A percentile compares a stretch with the other conserved stretches of the same genome.
Evolutionary conservation across 2,888 invertebrate genomes (phyloP).

Genomic region (Tinea pellionella): DNA sequence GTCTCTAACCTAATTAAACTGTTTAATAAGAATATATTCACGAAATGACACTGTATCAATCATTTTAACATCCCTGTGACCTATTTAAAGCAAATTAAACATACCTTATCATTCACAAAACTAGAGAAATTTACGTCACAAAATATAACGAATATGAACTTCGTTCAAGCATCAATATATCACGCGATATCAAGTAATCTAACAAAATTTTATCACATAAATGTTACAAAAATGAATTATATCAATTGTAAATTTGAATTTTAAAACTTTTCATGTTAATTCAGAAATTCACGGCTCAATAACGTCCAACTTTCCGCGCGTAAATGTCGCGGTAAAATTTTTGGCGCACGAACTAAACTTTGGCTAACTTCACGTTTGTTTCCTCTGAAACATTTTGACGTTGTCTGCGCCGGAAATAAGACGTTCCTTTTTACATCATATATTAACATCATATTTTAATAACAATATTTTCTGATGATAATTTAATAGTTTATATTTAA

Average conservation of each 20-base stretch:
- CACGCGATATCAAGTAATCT: neutral
- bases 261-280: constrained; percentile 32
- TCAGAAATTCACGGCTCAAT: constrained; percentile 64
- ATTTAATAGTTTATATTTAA: neutral
- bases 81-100: constrained; percentile 25
- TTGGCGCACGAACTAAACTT: constrained; percentile 32
- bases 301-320: constrained; percentile 71
- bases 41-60: constrained; percentile 19
- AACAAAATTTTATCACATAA: neutral
- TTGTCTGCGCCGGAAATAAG: constrained; percentile 30
- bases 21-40: constrained; percentile 19
- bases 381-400: constrained; percentile 47
- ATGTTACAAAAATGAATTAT: neutral
- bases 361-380: constrained; percentile 62
- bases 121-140: constrained; percentile 27
- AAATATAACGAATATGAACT: constrained; percentile 1
- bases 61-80: constrained; percentile 17
- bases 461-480: neutral
- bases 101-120: constrained; percentile 67
- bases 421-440: neutral
- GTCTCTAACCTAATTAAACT: constrained; percentile 60
- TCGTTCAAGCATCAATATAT: neutral
- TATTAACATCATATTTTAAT: neutral
- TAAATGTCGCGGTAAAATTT: constrained; percentile 69
- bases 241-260: constrained; percentile 17